A percentile compares a stretch with the other conserved stretches of the same genome.
Conservation (phyloP, 2,888 invertebrate species). For the Dolichomitus sp. region DNA sequence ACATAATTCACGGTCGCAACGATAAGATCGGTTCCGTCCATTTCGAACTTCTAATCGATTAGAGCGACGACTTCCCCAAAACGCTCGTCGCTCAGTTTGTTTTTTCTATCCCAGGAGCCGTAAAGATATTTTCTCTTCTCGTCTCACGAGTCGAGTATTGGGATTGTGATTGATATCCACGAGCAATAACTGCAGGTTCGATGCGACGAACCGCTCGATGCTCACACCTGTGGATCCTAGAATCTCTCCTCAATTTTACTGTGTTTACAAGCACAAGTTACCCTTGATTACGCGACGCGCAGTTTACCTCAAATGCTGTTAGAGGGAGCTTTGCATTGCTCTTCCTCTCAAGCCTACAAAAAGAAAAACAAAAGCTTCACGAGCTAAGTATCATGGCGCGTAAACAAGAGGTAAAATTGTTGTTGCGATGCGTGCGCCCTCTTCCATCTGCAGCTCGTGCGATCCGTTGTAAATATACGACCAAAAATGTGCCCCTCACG, state of each 20-base stretch:
- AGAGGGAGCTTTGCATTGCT: no score
- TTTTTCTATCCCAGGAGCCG: slow-evolving; percentile 18
- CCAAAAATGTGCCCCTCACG: slow-evolving; percentile 33
- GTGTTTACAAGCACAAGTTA: slow-evolving; percentile 18
- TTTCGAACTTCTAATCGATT: slow-evolving; percentile 90
- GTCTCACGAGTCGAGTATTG: slow-evolving; percentile 7
- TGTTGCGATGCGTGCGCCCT: slow-evolving; percentile 2
- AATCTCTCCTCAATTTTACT: not conserved
- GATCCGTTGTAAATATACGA: slow-evolving; percentile 54
- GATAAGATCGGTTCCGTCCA: slow-evolving; percentile 91
- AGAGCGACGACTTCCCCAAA: slow-evolving; percentile 61
- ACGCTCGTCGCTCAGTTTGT: slow-evolving; percentile 15
- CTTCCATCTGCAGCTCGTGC: slow-evolving; percentile 35
- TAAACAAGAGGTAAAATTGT: not conserved
- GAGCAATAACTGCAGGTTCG: not conserved
- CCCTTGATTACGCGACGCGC: no score
- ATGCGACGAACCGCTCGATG: not conserved
- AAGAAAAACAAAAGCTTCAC: no score
- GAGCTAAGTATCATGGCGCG: no score
- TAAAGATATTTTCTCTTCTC: slow-evolving; percentile 33
- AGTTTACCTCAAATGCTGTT: no score
- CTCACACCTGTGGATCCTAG: slow-evolving; percentile 6
- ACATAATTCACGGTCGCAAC: slow-evolving; percentile 90
- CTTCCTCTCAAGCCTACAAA: no score
- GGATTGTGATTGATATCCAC: slow-evolving; percentile 25